phyloP scores from a whole-genome alignment of 2,888 invertebrate species.

The Platynereis dumerilii region DNA sequence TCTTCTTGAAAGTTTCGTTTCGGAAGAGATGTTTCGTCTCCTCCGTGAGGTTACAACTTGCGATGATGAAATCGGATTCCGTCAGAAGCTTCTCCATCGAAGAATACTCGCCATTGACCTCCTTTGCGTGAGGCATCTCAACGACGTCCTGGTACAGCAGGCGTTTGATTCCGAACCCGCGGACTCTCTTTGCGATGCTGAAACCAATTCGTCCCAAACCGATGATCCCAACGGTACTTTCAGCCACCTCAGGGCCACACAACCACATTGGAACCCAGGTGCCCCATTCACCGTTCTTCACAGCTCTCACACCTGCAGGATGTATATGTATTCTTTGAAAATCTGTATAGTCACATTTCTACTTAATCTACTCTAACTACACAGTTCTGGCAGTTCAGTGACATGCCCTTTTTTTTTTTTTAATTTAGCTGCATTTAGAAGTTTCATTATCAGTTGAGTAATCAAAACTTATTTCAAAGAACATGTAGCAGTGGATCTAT shows the following conservation, averaged over 20 bases:
- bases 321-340: no score
- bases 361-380: no score
- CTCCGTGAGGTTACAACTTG: conserved; percentile 78
- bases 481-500: no score
- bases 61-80: conserved; percentile 86
- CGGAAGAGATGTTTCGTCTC: conserved; percentile 84
- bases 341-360: no score
- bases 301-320: conserved; percentile 54
- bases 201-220: conserved; percentile 66
- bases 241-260: conserved; percentile 84
- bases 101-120: background rate
- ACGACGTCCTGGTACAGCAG: conserved; percentile 71
- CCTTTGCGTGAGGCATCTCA: conserved; percentile 16
- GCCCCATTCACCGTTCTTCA: conserved; percentile 78
- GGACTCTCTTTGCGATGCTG: conserved; percentile 78
- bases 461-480: no score
- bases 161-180: conserved; percentile 75
- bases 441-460: no score
- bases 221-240: conserved; percentile 72
- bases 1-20: conserved; percentile 77
- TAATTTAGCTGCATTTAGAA: no score
- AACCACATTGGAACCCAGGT: conserved; percentile 91
- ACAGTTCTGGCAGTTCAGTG: no score
- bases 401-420: no score
- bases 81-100: conserved; percentile 68